Evolutionary conservation across 2,797 vertebrate genomes (phyloP).

Genomic region (Zalophus californianus): DNA sequence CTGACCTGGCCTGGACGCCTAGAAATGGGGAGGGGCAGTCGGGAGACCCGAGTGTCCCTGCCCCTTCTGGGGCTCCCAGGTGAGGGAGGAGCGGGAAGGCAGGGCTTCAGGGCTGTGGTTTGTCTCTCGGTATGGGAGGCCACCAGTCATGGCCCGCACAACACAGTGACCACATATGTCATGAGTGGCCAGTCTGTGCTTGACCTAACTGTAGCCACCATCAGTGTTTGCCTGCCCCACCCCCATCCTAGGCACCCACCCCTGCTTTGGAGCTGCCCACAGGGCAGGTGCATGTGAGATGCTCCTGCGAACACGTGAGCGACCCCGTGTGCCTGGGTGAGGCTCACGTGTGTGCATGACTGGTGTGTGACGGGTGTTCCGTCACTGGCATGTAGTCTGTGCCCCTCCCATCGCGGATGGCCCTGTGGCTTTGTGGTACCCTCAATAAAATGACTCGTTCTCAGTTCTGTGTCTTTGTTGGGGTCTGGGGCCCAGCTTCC

Average conservation of each 20-base stretch:
- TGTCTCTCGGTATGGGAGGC: not conserved
- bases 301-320: not conserved
- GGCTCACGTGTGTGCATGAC: not conserved
- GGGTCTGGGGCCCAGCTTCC: not conserved
- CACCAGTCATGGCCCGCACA: not conserved
- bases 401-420: not conserved
- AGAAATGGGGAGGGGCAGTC: not conserved
- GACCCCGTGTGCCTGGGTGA: not conserved
- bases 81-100: not conserved
- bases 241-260: fast-evolving
- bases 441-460: not conserved
- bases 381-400: not conserved
- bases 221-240: not conserved
- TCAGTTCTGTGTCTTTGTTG: not conserved
- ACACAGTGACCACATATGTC: not conserved
- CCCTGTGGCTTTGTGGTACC: not conserved
- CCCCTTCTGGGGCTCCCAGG: not conserved
- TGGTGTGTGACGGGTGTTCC: not conserved
- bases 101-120: not conserved
- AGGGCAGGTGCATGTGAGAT: fast-evolving
- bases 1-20: not conserved
- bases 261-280: not conserved
- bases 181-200: not conserved
- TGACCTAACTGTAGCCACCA: too few relatives aligned
- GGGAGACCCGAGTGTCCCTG: not conserved